A percentile compares a stretch with the other conserved stretches of the same genome.
These are phyloP conservation scores for rat (Rattus norvegicus) DNA, from an alignment of 2,113 vertebrate species.

Conservation along the genomic window GRCr8 NC_086027.1:35049001-35049500, in stretches of 20 bases:
- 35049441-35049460: neutral
- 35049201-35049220: neutral
- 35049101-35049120: neutral
- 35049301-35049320: neutral
- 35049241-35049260: neutral
- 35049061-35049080: neutral
- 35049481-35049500: too few relatives aligned
- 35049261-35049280: neutral
- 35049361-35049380: too few relatives aligned
- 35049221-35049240: neutral
- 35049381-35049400: too few relatives aligned
- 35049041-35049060: neutral
- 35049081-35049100: neutral
- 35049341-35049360: too few relatives aligned
- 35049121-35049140: neutral
- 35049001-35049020: constrained; percentile 17
- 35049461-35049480: too few relatives aligned
- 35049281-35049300: neutral
- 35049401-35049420: neutral
- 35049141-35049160: neutral
- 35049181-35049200: neutral
- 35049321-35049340: neutral
- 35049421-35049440: neutral
- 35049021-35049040: constrained; percentile 14
- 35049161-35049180: neutral